phyloP scores from a whole-genome alignment of 2,888 invertebrate species.

The Pristionchus arcanus region DNA sequence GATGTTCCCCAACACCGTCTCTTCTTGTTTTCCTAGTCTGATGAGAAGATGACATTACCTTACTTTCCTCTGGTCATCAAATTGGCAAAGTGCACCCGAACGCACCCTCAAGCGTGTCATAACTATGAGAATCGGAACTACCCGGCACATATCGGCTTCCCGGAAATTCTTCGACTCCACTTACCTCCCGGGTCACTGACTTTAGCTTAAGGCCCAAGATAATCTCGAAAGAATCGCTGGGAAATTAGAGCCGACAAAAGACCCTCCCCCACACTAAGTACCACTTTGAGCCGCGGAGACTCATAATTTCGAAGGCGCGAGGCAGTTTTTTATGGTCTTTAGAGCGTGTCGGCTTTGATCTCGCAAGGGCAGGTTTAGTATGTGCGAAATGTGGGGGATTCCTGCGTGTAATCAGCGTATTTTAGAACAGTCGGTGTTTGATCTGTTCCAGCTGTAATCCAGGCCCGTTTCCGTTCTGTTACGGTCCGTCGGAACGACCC shows the following conservation, averaged over 20 bases:
- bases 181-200: not conserved
- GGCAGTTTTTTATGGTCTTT: not conserved
- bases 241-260: not conserved
- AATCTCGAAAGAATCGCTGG: not conserved
- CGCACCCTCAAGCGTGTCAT: constrained; percentile 6
- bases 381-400: not conserved
- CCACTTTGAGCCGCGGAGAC: not conserved
- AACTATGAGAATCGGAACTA: not conserved
- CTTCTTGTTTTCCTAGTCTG: no score
- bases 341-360: not conserved
- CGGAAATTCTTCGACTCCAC: not conserved
- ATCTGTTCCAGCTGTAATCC: not conserved
- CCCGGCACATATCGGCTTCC: not conserved
- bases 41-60: no score
- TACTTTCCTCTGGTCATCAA: not conserved
- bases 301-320: not conserved
- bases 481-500: not conserved
- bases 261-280: not conserved
- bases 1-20: no score
- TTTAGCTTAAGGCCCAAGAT: not conserved
- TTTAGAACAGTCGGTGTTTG: not conserved
- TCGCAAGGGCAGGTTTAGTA: not conserved
- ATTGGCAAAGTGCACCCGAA: not conserved
- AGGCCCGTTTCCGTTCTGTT: not conserved
- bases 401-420: not conserved